Conservation (phyloP, 92 coral and sea anemone species). For the Palythoa grandiflora region DNA sequence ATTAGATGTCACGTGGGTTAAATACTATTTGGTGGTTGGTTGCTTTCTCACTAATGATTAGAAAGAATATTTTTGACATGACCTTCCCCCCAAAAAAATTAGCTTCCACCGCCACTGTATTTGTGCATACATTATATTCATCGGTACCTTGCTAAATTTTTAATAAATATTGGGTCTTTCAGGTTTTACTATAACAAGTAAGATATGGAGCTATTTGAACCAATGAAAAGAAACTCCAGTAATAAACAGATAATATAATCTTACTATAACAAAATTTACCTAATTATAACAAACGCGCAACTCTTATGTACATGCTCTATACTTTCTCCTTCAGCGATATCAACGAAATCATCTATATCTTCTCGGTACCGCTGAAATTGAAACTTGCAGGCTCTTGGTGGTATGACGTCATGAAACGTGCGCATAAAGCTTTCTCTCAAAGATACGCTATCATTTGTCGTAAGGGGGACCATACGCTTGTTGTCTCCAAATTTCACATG, state of each 20-base stretch:
- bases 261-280: background rate
- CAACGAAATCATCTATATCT: conserved; percentile 30
- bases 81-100: too few relatives aligned
- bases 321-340: conserved; percentile 26
- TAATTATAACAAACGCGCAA: conserved; percentile 13
- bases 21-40: too few relatives aligned
- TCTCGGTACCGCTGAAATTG: conserved; percentile 23
- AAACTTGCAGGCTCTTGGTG: conserved; percentile 2
- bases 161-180: too few relatives aligned
- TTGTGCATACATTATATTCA: too few relatives aligned
- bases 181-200: too few relatives aligned
- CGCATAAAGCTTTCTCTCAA: conserved; percentile 20
- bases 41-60: too few relatives aligned
- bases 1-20: too few relatives aligned
- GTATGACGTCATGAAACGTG: conserved; percentile 38
- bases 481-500: conserved; percentile 26
- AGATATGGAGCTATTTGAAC: too few relatives aligned
- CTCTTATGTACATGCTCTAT: conserved; percentile 15
- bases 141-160: too few relatives aligned
- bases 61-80: too few relatives aligned
- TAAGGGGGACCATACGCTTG: conserved; percentile 38
- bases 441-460: conserved; percentile 21
- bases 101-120: too few relatives aligned
- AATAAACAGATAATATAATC: background rate
- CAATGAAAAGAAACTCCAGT: too few relatives aligned